Evolutionary conservation across 2,113 vertebrate species (phyloP), one percentile per base, ranked within the genome.

Genomic region (Gobio gobio): DNA sequence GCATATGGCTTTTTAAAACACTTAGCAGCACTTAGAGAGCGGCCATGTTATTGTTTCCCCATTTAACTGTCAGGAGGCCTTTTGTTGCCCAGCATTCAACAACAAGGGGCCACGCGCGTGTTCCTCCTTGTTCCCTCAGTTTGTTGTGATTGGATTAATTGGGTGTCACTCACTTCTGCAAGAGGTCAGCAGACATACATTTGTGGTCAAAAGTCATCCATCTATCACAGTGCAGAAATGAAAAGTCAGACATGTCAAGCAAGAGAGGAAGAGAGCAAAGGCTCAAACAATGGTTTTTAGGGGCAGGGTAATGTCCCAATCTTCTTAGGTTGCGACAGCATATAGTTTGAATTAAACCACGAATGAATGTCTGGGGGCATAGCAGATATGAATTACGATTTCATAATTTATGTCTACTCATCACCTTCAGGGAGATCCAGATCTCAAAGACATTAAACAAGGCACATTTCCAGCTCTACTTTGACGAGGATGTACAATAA

Each of bases 131-230:
- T 92, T 90, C 85, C 88, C 92, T 91, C 87, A 36, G 84, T 87
- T 89, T 91, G 83, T 87, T 93, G 92, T 94, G 93, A 95, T 93
- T 93, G 92, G 90, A 94, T 94, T 95, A 95, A 95, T 95, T 95
- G 92, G 92, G 91, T 95, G 94, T 92, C 94, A 95, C 91, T 95
- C 93, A 94, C 91, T 94, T 94, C 79, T 90, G 91, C 90, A 89
- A 92, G 93, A 95, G 94, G 94, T 95, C 93, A 95, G 91, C 93
- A 93, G 92, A 94, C 94, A 94, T 93, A 93, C 92, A 94, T 93
- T 93, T 91, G 88, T 70, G 93, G 93, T 94, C 93, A 94, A 93
- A 95, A 95, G 95, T 94, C 94, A 95, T 95, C 94, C 94, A 95
- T 95, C 94, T 93, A 91, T 93, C 91, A 93, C 93, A 93, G 93